These are phyloP conservation scores for Amblyjoppa proteus DNA, from an alignment of 2,888 invertebrate species.

Conservation along the genomic window DNA sequence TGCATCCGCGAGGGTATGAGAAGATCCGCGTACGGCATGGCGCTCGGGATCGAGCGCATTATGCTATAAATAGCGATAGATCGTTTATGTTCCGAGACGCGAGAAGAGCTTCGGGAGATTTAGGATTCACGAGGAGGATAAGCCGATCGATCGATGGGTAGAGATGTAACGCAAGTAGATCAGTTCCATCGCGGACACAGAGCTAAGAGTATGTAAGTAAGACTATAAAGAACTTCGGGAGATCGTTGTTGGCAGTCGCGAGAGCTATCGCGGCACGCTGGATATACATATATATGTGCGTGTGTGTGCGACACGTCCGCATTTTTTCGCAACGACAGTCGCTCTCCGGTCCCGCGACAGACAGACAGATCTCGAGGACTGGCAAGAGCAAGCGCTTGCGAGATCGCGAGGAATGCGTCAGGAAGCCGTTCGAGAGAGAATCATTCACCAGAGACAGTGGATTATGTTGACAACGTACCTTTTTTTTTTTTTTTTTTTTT, in stretches of 20 bases:
- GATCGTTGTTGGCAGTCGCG: conserved; percentile 19
- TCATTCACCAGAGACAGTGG: conserved; percentile 34
- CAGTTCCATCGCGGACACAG: background rate
- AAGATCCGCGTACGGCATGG: conserved; percentile 24
- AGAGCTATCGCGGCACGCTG: conserved; percentile 13
- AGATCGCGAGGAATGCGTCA: conserved; percentile 42
- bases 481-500: too few relatives aligned
- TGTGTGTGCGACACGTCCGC: conserved; percentile 49
- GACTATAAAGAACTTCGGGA: conserved; percentile 11
- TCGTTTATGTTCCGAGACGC: conserved; percentile 25
- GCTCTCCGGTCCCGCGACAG: conserved; percentile 35
- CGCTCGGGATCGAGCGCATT: conserved; percentile 2
- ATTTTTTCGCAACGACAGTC: conserved; percentile 38
- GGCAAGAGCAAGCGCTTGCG: conserved; percentile 30
- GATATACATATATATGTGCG: background rate
- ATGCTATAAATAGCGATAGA: conserved; percentile 14
- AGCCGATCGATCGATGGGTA: background rate
- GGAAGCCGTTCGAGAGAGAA: conserved; percentile 45
- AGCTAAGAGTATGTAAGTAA: background rate
- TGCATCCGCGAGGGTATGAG: conserved; percentile 30
- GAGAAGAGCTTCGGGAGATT: conserved; percentile 14
- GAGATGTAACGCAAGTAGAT: conserved; percentile 11
- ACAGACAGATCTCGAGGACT: conserved; percentile 47
- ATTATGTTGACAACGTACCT: background rate
- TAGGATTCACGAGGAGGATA: background rate